Percentiles rank a stretch among this genome's conserved stretches.
Conservation (phyloP, 2,797 vertebrate species). For the Melanotaenia trifasciata region DNA sequence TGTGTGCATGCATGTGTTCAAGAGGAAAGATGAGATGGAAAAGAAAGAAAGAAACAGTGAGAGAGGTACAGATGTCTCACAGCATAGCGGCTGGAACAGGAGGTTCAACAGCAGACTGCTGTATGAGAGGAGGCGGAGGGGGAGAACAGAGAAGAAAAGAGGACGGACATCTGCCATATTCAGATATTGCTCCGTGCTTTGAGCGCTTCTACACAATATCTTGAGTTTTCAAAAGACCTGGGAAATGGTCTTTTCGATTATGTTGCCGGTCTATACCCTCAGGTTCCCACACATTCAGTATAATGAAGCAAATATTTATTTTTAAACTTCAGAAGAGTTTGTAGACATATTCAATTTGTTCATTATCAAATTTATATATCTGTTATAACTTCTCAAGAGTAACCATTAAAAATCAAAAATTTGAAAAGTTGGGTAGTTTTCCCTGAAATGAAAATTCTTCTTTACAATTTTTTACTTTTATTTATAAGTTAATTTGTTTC, state of each 20-base stretch:
- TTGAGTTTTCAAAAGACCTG: conserved; percentile 56
- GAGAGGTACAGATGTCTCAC: conserved; percentile 80
- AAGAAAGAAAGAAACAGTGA: conserved; percentile 75
- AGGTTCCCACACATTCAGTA: conserved; percentile 29
- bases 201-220: conserved; percentile 67
- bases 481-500: background rate
- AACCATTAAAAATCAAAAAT: background rate
- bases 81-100: conserved; percentile 62
- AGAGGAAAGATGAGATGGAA: conserved; percentile 70
- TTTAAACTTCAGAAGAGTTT: background rate
- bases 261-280: conserved; percentile 13
- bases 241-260: conserved; percentile 46
- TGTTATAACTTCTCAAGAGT: background rate
- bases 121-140: conserved; percentile 79
- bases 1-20: conserved; percentile 21
- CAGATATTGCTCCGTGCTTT: conserved; percentile 70
- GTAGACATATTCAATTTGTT: background rate
- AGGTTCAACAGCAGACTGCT: conserved; percentile 88
- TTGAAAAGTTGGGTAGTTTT: too few species aligned
- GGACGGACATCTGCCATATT: conserved; percentile 74
- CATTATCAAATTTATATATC: too few species aligned
- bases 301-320: background rate
- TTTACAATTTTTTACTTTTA: background rate
- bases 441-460: background rate
- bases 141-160: conserved; percentile 60